Percentiles rank a stretch among this genome's conserved stretches.
Evolutionary conservation across 2,113 vertebrate species (phyloP).

Genomic region (Pseudolaguvia tuberculata): DNA sequence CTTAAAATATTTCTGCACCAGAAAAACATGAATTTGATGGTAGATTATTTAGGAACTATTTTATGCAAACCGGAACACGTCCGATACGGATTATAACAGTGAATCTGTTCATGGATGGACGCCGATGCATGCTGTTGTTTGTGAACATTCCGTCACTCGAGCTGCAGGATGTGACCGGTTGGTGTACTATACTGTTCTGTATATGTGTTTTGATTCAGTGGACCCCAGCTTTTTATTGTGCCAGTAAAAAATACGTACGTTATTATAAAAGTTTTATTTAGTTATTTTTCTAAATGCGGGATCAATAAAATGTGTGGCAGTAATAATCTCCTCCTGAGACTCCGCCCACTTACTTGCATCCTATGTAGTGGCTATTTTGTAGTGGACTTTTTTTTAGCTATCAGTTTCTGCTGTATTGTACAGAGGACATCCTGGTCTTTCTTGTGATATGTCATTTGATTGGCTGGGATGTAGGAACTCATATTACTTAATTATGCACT

Average conservation of each 20-base stretch:
- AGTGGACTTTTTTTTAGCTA: no score
- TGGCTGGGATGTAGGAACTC: no score
- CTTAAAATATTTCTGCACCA: not conserved
- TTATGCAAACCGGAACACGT: slow-evolving; percentile 26
- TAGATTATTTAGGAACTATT: slow-evolving; percentile 21
- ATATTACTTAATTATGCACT: no score
- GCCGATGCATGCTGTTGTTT: not conserved
- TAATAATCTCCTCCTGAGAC: not conserved
- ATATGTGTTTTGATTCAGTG: slow-evolving; percentile 12
- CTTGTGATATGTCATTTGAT: no score
- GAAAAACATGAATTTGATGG: not conserved
- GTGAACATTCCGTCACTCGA: not conserved
- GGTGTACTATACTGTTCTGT: slow-evolving; percentile 11
- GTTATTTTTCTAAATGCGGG: not conserved
- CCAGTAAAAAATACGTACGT: not conserved
- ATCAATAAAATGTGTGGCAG: slow-evolving; percentile 13
- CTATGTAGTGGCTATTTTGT: no score
- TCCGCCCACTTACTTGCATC: no score
- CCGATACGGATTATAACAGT: not conserved
- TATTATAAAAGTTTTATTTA: not conserved
- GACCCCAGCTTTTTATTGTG: slow-evolving; percentile 6
- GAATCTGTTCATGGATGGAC: not conserved
- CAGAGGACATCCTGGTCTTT: no score
- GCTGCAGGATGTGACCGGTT: not conserved
- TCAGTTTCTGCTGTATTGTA: no score